These are phyloP conservation scores for Prionchulus punctatus DNA, from an alignment of 2,888 invertebrate species.

Conservation along the genomic window DNA sequence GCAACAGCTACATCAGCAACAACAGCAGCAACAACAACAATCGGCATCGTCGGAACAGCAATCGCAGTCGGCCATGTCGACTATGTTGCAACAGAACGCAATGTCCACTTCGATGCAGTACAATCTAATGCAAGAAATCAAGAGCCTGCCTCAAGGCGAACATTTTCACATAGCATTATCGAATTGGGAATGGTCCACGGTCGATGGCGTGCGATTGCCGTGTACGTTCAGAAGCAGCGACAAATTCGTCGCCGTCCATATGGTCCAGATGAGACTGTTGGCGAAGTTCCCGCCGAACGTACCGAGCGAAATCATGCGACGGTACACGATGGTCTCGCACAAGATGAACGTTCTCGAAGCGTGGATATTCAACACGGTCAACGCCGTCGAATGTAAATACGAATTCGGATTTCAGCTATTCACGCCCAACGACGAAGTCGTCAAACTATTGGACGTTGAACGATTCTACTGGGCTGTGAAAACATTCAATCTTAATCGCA, in stretches of 20 bases:
- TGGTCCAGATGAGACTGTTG: conserved; percentile 22
- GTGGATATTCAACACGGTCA: conserved; percentile 24
- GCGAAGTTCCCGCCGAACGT: conserved; percentile 22
- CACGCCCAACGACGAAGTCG: conserved; percentile 20
- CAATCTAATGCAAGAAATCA: conserved; percentile 9
- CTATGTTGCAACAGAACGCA: no score
- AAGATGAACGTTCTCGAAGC: conserved; percentile 19
- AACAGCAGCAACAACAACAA: not conserved
- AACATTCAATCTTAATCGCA: conserved; percentile 16
- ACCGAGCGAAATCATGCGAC: conserved; percentile 16
- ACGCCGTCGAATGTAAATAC: conserved; percentile 19
- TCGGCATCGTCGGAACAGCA: not conserved
- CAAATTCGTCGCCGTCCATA: conserved; percentile 19
- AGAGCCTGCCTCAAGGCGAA: conserved; percentile 11
- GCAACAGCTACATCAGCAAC: not conserved
- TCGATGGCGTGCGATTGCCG: conserved; percentile 7
- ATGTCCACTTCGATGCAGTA: not conserved
- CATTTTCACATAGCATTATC: conserved; percentile 9
- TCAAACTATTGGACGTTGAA: conserved; percentile 18
- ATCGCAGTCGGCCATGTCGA: no score
- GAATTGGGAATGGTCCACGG: conserved; percentile 12
- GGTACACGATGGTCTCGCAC: conserved; percentile 19
- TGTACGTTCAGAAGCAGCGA: conserved; percentile 9
- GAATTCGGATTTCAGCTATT: conserved; percentile 24
- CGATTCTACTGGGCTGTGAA: conserved; percentile 25